Evolutionary conservation across 2,797 vertebrate genomes (phyloP).

Genomic region (Propithecus perrieri): DNA sequence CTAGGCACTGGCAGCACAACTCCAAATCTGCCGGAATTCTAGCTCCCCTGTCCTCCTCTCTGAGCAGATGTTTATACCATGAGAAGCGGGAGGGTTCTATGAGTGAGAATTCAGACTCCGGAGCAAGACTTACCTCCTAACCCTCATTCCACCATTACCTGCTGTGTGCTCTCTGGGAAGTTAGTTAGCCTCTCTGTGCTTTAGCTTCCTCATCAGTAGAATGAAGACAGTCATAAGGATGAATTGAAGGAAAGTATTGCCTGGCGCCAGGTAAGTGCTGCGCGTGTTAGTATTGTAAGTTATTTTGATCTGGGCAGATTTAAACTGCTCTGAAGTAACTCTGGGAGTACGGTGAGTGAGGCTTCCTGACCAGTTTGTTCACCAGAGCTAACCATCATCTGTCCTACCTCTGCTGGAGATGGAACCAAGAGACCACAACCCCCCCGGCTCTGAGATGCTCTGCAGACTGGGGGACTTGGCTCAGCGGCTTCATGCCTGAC

Average conservation of each 20-base stretch:
- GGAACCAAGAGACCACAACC: background rate
- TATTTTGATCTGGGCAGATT: background rate
- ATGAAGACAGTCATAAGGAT: background rate
- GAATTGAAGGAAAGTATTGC: background rate
- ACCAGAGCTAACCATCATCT: background rate
- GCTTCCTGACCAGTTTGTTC: background rate
- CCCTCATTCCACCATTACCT: background rate
- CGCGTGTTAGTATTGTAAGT: background rate
- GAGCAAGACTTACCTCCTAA: background rate
- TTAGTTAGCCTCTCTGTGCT: background rate
- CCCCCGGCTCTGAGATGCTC: background rate
- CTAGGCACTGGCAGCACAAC: too few species aligned
- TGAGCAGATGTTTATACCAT: background rate
- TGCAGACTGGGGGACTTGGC: background rate
- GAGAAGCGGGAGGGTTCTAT: background rate
- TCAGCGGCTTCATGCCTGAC: background rate
- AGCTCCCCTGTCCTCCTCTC: background rate
- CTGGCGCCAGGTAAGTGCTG: background rate
- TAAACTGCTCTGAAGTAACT: background rate
- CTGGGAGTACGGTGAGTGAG: background rate
- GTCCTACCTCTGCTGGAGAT: background rate
- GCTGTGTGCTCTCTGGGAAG: background rate
- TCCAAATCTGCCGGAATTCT: background rate
- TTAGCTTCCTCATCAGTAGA: background rate
- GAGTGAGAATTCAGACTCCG: background rate